Percentiles rank a stretch among this genome's conserved stretches.
Conservation (phyloP, 2,113 vertebrate species). For the Sorex fumeus region DNA sequence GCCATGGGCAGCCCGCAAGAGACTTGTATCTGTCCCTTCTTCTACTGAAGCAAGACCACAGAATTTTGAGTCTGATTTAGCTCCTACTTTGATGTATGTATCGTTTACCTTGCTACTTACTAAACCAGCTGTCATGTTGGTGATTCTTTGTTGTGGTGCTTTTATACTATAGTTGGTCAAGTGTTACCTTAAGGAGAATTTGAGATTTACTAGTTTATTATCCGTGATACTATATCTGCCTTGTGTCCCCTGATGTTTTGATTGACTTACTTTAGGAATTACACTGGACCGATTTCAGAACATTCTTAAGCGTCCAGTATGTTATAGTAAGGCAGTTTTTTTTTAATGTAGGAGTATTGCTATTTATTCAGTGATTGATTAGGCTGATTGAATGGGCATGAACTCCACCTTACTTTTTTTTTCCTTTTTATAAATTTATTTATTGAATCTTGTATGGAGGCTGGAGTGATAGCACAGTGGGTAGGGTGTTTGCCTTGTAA, state of each 20-base stretch:
- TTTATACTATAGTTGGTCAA: background rate
- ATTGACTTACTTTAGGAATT: background rate
- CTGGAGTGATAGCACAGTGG: no score
- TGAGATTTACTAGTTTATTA: background rate
- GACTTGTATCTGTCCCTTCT: no score
- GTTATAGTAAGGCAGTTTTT: background rate
- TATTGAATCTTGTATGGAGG: no score
- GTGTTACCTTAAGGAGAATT: conserved; percentile 36
- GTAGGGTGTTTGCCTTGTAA: no score
- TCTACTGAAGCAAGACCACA: no score
- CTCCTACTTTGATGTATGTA: conserved; percentile 2
- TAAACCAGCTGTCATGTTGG: background rate
- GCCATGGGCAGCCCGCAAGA: no score
- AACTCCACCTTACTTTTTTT: no score
- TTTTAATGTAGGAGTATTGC: no score
- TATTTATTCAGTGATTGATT: no score
- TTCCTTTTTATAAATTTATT: no score
- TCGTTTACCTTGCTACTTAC: background rate
- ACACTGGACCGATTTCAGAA: conserved; percentile 20
- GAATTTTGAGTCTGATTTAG: conserved; percentile 19
- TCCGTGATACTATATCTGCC: background rate
- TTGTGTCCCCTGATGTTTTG: background rate
- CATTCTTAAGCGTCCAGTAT: background rate
- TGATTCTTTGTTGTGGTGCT: conserved; percentile 36
- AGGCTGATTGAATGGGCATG: no score